These are phyloP conservation scores for Montipora efflorescens DNA, from an alignment of 64 coral and sea anemone species.

Conservation along the genomic window DNA sequence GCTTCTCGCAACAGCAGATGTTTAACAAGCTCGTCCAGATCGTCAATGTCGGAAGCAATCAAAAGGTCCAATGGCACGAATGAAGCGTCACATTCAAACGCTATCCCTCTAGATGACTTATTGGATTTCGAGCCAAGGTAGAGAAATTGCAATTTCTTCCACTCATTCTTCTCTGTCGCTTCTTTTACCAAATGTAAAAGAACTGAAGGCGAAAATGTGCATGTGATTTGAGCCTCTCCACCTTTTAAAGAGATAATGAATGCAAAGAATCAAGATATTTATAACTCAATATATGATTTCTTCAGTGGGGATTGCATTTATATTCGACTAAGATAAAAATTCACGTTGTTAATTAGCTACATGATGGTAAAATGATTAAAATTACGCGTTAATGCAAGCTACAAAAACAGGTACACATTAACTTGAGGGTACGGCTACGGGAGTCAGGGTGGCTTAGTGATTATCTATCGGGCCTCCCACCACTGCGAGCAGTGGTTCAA, in stretches of 20 bases:
- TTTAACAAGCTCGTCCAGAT: not conserved
- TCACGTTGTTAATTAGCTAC: too few relatives aligned
- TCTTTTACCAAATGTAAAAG: not conserved
- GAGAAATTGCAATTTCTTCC: constrained; percentile 24
- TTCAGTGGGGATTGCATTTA: not conserved
- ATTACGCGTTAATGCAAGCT: too few relatives aligned
- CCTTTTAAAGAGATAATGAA: not conserved
- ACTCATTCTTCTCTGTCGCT: constrained; percentile 5
- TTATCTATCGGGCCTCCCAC: too few relatives aligned
- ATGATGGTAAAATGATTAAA: too few relatives aligned
- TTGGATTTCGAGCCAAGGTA: not conserved
- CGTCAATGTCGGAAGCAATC: constrained; percentile 2
- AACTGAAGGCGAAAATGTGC: not conserved
- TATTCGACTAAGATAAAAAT: not conserved
- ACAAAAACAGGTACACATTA: too few relatives aligned
- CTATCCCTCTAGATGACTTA: not conserved
- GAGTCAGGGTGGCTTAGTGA: too few relatives aligned
- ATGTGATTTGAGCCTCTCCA: constrained; percentile 19
- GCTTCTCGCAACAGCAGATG: not conserved
- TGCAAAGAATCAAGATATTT: not conserved
- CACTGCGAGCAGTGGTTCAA: too few relatives aligned
- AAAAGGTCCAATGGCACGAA: constrained; percentile 51
- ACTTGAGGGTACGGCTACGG: too few relatives aligned
- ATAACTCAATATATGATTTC: not conserved
- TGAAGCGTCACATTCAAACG: constrained; percentile 22